Conservation (phyloP, 2,113 vertebrate species). For the Saimiri boliviensis region DNA sequence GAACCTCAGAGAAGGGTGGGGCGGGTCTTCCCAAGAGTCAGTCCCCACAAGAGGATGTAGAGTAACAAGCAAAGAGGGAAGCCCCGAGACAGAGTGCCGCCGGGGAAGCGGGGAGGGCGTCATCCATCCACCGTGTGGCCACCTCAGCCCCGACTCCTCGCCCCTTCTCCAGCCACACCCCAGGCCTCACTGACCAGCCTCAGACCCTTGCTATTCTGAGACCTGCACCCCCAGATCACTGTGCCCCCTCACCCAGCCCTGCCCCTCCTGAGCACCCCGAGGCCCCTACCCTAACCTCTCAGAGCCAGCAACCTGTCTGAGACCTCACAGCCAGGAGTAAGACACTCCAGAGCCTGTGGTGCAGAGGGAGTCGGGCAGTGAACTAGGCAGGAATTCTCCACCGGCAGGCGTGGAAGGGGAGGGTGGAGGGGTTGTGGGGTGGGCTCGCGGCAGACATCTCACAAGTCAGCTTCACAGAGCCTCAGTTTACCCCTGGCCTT, state of each 20-base stretch:
- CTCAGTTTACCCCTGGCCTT: not conserved
- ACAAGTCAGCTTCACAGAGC: not conserved
- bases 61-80: not conserved
- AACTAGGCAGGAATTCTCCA: not conserved
- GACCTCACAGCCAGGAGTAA: not conserved
- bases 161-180: not conserved
- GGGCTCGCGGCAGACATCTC: not conserved
- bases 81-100: not conserved
- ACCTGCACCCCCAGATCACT: not conserved
- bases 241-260: not conserved
- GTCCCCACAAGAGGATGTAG: not conserved
- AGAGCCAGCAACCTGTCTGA: not conserved
- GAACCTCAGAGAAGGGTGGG: not conserved
- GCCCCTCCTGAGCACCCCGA: not conserved
- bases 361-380: not conserved
- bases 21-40: not conserved
- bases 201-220: not conserved
- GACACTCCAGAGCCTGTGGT: too few species aligned
- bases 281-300: not conserved
- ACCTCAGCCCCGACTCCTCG: not conserved
- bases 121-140: fast-evolving
- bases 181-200: not conserved
- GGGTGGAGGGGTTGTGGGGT: not conserved
- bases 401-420: not conserved
- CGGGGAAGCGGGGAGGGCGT: not conserved